Evolutionary conservation across 2,797 vertebrate species (phyloP).

Genomic region (Melanotaenia nigrans): DNA sequence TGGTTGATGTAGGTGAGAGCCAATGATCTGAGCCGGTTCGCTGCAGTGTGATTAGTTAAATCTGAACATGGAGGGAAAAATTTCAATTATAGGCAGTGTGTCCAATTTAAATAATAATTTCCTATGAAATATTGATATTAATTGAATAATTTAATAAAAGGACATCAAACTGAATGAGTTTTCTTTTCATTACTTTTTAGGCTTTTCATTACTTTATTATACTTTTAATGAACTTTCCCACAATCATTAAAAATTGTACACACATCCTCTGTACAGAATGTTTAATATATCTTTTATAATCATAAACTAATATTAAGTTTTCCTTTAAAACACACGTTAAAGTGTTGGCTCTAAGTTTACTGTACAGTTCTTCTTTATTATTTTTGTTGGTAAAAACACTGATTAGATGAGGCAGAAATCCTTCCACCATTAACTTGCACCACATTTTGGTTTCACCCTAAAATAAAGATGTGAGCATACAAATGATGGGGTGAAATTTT

Average conservation of each 20-base stretch:
- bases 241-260: not conserved
- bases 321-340: not conserved
- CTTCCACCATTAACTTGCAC: too few species aligned
- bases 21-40: slow-evolving; percentile 13
- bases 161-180: slow-evolving; percentile 46
- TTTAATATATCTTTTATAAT: not conserved
- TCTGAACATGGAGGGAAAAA: slow-evolving; percentile 10
- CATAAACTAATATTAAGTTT: not conserved
- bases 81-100: slow-evolving; percentile 33
- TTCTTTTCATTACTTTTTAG: slow-evolving; percentile 33
- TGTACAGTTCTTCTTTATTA: not conserved
- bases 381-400: not conserved
- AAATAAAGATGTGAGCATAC: too few species aligned
- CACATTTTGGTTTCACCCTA: too few species aligned
- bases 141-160: slow-evolving; percentile 47
- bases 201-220: slow-evolving; percentile 13
- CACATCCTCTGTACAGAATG: not conserved
- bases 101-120: slow-evolving; percentile 45
- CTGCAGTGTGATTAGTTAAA: slow-evolving; percentile 26
- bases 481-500: too few species aligned
- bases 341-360: not conserved
- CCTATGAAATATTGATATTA: slow-evolving; percentile 42
- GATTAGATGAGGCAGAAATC: not conserved
- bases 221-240: not conserved
- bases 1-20: slow-evolving; percentile 1